Evolutionary conservation across 2,113 vertebrate genomes (phyloP).

Genomic region (Cynoglossus semilaevis): DNA sequence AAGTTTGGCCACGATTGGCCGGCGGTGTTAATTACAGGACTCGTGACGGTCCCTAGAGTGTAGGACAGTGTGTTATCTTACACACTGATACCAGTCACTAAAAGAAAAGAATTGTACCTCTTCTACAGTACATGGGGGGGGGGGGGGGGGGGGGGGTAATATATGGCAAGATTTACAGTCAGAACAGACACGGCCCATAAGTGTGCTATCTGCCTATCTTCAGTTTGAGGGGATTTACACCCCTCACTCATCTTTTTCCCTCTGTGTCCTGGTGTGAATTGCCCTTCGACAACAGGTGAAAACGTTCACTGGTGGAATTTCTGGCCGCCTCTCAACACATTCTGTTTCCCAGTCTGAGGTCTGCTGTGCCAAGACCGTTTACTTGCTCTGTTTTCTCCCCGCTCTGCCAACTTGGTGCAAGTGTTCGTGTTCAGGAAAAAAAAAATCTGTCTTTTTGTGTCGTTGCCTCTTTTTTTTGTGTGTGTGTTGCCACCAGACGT

Average conservation of each 20-base stretch:
- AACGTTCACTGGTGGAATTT: slow-evolving; percentile 65
- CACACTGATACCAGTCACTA: slow-evolving; percentile 17
- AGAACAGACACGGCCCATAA: not conserved
- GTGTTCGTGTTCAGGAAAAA: not conserved
- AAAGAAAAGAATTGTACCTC: slow-evolving; percentile 23
- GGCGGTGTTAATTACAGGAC: slow-evolving; percentile 59
- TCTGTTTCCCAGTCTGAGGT: slow-evolving; percentile 45
- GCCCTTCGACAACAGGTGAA: slow-evolving; percentile 58
- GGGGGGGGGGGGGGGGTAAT: too few species aligned
- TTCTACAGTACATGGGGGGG: slow-evolving; percentile 1
- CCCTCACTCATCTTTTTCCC: not conserved
- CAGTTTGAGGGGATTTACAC: slow-evolving; percentile 20
- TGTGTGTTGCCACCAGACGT: not conserved
- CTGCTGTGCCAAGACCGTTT: slow-evolving; percentile 29
- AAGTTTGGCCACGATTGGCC: slow-evolving; percentile 46
- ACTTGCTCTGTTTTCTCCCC: slow-evolving; percentile 14
- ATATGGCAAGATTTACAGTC: too few species aligned
- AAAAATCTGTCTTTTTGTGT: not conserved
- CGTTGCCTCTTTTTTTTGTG: too few species aligned
- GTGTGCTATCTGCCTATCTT: slow-evolving; percentile 1
- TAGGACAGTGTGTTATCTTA: slow-evolving; percentile 49
- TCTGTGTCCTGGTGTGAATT: slow-evolving; percentile 21
- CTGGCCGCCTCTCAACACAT: slow-evolving; percentile 58
- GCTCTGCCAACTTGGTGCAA: not conserved
- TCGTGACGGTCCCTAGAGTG: slow-evolving; percentile 44